These are phyloP conservation scores for Callyntrura sp. DNA, from an alignment of 2,888 invertebrate species.

Conservation along the genomic window DNA sequence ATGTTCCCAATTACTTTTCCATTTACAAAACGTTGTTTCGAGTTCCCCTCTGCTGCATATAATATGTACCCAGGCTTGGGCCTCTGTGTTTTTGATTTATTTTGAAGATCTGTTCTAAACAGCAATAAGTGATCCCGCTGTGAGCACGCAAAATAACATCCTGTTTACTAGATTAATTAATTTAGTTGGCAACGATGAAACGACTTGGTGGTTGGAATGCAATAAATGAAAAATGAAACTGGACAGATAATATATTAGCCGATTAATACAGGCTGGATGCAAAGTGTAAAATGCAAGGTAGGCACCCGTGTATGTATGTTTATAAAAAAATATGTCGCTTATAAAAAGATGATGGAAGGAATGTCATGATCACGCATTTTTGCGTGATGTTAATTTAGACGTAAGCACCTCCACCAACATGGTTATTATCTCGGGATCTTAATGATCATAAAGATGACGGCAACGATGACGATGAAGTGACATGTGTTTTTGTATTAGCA, in stretches of 20 bases:
- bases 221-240: conserved; percentile 42
- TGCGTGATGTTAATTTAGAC: conserved; percentile 53
- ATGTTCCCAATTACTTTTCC: conserved; percentile 48
- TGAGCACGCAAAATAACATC: not conserved
- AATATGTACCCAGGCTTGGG: too few species aligned
- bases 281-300: not conserved
- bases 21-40: conserved; percentile 21
- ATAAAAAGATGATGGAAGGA: conserved; percentile 48
- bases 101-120: not conserved
- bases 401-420: conserved; percentile 16
- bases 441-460: conserved; percentile 35
- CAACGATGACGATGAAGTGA: conserved; percentile 34
- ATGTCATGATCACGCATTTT: conserved; percentile 72
- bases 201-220: conserved; percentile 1
- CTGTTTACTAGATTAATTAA: conserved; percentile 48
- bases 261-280: conserved; percentile 2
- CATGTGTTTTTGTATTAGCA: conserved; percentile 45
- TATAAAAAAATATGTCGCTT: too few species aligned
- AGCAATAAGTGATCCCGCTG: not conserved
- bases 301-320: not conserved
- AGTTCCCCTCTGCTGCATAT: too few species aligned
- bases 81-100: not conserved
- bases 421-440: conserved; percentile 47
- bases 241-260: not conserved
- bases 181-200: conserved; percentile 2